These are phyloP conservation scores for Brotula barbata DNA, from an alignment of 2,797 vertebrate genomes.

Conservation along the genomic window DNA sequence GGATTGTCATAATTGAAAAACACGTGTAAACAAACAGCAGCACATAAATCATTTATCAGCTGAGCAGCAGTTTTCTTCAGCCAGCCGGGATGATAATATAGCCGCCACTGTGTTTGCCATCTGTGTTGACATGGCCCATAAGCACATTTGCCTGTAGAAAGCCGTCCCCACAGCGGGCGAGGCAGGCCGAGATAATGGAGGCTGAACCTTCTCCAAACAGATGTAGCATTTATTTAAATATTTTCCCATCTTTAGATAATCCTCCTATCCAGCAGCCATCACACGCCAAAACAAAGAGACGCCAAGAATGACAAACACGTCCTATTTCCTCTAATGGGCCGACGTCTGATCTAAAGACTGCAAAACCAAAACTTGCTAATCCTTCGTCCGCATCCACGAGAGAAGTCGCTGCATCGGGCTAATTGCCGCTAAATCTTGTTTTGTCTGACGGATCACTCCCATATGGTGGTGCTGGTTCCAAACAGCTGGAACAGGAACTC, in stretches of 20 bases:
- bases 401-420: conserved; percentile 12
- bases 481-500: too few species aligned
- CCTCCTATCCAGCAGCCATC: conserved; percentile 67
- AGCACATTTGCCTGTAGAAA: conserved; percentile 47
- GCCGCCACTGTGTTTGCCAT: conserved; percentile 36
- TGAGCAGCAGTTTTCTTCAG: conserved; percentile 14
- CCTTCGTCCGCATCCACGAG: conserved; percentile 54
- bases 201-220: conserved; percentile 72
- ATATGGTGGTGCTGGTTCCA: conserved; percentile 8
- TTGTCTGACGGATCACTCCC: conserved; percentile 6
- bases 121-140: conserved; percentile 39
- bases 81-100: conserved; percentile 9
- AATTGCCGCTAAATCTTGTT: not conserved
- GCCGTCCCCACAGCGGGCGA: conserved; percentile 8
- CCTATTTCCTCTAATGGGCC: conserved; percentile 60
- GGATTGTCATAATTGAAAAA: too few species aligned
- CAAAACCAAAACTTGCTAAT: conserved; percentile 67
- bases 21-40: not conserved
- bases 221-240: conserved; percentile 77
- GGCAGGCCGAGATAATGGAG: conserved; percentile 59
- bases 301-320: conserved; percentile 64
- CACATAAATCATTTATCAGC: not conserved
- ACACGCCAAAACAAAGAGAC: conserved; percentile 76
- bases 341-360: conserved; percentile 57
- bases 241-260: conserved; percentile 72